These are phyloP conservation scores for Epinotia demarniana DNA, from an alignment of 2,888 invertebrate species.

Conservation along the genomic window DNA sequence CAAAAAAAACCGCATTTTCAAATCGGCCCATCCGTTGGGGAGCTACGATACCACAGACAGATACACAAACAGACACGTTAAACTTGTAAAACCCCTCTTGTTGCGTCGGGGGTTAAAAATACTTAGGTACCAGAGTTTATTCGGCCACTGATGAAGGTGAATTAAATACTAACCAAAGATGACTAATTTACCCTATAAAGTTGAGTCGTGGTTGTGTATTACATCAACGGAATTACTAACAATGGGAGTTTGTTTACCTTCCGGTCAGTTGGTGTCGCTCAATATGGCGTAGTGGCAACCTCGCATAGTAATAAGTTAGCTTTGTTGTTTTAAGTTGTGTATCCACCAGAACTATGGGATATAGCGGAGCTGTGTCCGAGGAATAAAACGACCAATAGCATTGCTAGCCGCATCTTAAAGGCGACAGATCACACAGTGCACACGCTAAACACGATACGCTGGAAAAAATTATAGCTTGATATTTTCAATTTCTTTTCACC, in stretches of 20 bases:
- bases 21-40: too few relatives aligned
- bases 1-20: too few relatives aligned
- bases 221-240: slow-evolving; percentile 13
- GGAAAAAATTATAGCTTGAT: too few relatives aligned
- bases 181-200: background rate
- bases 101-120: too few relatives aligned
- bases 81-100: too few relatives aligned
- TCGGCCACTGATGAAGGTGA: background rate
- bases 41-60: too few relatives aligned
- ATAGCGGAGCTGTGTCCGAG: background rate
- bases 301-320: background rate
- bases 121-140: background rate
- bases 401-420: too few relatives aligned
- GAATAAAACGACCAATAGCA: too few relatives aligned
- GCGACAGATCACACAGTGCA: too few relatives aligned
- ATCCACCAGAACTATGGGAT: background rate
- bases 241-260: slow-evolving; percentile 47
- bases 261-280: slow-evolving; percentile 29
- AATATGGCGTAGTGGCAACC: slow-evolving; percentile 27
- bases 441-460: too few relatives aligned
- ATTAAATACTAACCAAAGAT: background rate
- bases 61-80: too few relatives aligned
- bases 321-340: background rate
- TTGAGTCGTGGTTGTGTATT: background rate
- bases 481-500: too few relatives aligned